Evolutionary conservation across 2,113 vertebrate species (phyloP).

Genomic region (Physeter macrocephalus): DNA sequence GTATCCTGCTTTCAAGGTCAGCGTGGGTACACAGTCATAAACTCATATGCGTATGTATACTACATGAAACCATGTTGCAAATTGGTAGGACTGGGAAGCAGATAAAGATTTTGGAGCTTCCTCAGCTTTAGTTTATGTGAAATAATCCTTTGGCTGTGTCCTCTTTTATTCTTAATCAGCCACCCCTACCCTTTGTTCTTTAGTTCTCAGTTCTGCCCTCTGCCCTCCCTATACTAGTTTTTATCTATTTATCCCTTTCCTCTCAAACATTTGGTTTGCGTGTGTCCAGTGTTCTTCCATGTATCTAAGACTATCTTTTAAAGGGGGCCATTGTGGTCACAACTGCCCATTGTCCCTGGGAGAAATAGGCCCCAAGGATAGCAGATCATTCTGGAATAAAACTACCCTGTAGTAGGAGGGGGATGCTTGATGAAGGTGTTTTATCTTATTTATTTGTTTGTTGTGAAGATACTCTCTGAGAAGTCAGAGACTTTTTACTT

Average conservation of each 20-base stretch:
- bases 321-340: neutral
- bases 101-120: neutral
- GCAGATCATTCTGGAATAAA: slow-evolving; percentile 16
- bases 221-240: neutral
- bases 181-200: neutral
- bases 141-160: slow-evolving; percentile 10
- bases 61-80: neutral
- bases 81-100: neutral
- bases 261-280: neutral
- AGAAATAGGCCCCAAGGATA: neutral
- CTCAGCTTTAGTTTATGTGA: neutral
- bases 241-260: neutral
- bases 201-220: neutral
- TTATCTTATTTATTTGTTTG: neutral
- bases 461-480: slow-evolving; percentile 32
- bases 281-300: neutral
- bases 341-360: neutral
- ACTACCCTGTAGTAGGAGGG: neutral
- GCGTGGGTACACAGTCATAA: neutral
- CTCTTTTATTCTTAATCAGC: slow-evolving; percentile 33
- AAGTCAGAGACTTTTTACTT: neutral
- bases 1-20: neutral
- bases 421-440: neutral
- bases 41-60: neutral
- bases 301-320: neutral